Base-by-base conservation (phyloP, 1,140 invertebrate genomes). In the Aphidius ervi region DNA sequence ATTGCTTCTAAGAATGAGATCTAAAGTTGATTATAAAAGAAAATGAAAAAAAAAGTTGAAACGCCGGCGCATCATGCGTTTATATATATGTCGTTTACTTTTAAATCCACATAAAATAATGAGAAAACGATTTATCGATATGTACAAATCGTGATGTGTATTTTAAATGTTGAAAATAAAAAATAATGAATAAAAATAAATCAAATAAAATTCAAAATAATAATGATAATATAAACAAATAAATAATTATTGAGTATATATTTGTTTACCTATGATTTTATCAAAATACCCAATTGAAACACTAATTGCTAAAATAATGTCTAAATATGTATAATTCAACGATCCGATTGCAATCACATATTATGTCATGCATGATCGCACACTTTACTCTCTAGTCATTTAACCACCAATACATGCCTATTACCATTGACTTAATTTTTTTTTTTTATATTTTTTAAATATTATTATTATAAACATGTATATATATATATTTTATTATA, bases 231-330 rank as follows among this genome's bases (percentile, higher is more conserved):
- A 39, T 52, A 37, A 37, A 52, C 49, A 52, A 9, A 40, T 40
- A 31, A 31, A 31, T 31, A 31, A 31, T 31, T 31, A 31, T 31
- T 31, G 23, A 31, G 23, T 31, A 31, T 4, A 1, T 16, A 31
- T 31, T 31, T 31, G 23, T 31, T 31, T 31, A 31, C 23, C 23
- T 31, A 31, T 52, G 49, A 52, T 52, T 39, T 52, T 37, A 52
- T 52, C 49, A 39, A 37, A 40, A 9, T 52, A 10, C 49, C 37
- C 45, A 55, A 46, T 55, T 61, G 55, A 52, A 61, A 47, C 53
- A 42, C 59, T 61, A 61, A 61, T 61, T 61, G 59, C 50, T 61
- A 61, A 52, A 61, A 61, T 61, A 61, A 61, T 61, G 45, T 56
- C 43, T 20, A 46, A 43, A 49, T 45, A 53, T 48, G 59, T 52